Conservation (phyloP, 2,797 vertebrate species). For the Peromyscus aztecus region DNA sequence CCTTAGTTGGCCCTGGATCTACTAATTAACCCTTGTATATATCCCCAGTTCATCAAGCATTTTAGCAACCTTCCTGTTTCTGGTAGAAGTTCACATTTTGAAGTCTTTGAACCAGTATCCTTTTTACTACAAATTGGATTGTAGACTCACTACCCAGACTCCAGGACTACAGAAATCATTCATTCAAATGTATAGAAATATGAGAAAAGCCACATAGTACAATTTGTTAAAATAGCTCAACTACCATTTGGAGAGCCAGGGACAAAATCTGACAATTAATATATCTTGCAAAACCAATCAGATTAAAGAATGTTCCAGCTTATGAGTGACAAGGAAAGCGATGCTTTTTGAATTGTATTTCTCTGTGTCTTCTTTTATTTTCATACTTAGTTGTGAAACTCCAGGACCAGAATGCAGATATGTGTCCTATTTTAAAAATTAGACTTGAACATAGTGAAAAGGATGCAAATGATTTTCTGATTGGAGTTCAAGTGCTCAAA, state of each 20-base stretch:
- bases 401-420: background rate
- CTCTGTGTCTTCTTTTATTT: background rate
- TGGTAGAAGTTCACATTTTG: background rate
- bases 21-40: background rate
- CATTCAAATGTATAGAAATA: background rate
- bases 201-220: background rate
- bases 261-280: background rate
- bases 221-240: constrained; percentile 24
- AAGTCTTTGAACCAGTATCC: background rate
- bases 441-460: constrained; percentile 15
- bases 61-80: background rate
- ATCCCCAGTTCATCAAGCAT: background rate
- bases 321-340: background rate
- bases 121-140: background rate
- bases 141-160: background rate
- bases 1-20: background rate
- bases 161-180: background rate
- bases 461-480: constrained; percentile 63
- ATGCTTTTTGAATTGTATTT: background rate
- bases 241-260: constrained; percentile 12
- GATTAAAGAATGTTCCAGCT: background rate
- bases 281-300: background rate
- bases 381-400: background rate
- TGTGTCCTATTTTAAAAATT: background rate
- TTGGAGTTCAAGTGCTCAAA: constrained; percentile 58